Evolutionary conservation across 2,797 vertebrate genomes (phyloP).

Genomic region (Pseudopleuronectes americanus): DNA sequence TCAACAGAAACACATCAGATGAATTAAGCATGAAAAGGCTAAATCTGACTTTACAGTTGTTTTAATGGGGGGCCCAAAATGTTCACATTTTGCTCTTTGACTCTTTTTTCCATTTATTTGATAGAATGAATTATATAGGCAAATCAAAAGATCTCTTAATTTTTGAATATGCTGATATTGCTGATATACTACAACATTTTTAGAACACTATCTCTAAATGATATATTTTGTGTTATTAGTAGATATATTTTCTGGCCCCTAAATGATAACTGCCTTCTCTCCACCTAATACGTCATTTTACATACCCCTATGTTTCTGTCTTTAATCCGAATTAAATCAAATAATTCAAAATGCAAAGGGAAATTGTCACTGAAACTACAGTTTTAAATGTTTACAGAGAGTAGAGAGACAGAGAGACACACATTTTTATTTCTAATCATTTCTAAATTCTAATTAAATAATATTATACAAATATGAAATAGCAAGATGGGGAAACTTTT

Average conservation of each 20-base stretch:
- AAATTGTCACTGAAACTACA: neutral
- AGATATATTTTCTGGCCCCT: neutral
- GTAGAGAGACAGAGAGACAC: too few species aligned
- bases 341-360: neutral
- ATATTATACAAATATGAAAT: too few species aligned
- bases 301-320: too few species aligned
- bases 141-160: too few species aligned
- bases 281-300: neutral
- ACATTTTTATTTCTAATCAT: too few species aligned
- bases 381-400: too few species aligned
- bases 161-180: too few species aligned
- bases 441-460: too few species aligned
- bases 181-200: too few species aligned
- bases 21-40: neutral
- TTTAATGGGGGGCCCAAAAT: too few species aligned
- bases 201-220: neutral
- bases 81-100: neutral
- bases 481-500: too few species aligned
- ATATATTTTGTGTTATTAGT: neutral
- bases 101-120: neutral
- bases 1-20: constrained; percentile 15
- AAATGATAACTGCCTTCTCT: neutral
- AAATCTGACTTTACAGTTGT: neutral
- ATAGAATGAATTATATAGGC: too few species aligned
- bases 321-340: neutral